phyloP scores from a whole-genome alignment of 2,888 invertebrate species.

The Pelosia muscerda region DNA sequence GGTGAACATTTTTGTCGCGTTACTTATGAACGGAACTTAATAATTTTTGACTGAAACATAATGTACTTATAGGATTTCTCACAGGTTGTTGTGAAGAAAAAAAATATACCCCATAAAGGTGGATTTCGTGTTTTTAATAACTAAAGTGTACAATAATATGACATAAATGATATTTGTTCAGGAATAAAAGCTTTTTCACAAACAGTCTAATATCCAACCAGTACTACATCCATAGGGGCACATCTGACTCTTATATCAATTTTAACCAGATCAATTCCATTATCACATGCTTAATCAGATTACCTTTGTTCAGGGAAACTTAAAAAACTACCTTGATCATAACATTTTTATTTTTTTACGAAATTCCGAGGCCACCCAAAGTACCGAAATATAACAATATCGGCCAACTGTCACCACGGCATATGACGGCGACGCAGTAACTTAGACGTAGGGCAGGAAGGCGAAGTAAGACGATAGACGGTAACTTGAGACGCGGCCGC shows the following conservation, averaged over 20 bases:
- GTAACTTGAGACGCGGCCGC: constrained; percentile 78
- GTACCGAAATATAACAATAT: constrained; percentile 64
- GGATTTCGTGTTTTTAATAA: no score
- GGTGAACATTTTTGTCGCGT: no score
- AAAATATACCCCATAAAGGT: no score
- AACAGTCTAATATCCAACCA: neutral
- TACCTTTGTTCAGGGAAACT: constrained; percentile 1
- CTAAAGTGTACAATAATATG: no score
- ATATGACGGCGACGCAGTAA: constrained; percentile 82
- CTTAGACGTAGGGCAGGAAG: constrained; percentile 85
- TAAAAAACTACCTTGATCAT: constrained; percentile 21
- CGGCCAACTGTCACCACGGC: constrained; percentile 78
- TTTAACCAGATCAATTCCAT: constrained; percentile 1
- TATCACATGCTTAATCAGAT: neutral
- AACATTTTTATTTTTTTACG: constrained; percentile 29
- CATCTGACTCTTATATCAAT: neutral
- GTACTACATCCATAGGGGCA: neutral
- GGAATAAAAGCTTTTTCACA: no score
- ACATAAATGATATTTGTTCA: no score
- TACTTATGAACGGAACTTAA: no score
- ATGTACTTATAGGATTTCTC: no score
- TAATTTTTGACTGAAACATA: no score
- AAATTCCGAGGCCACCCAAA: constrained; percentile 61
- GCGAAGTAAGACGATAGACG: constrained; percentile 83
- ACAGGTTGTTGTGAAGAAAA: no score